phyloP scores from a whole-genome alignment of 2,797 vertebrate genomes.

The Margarornis squamiger region DNA sequence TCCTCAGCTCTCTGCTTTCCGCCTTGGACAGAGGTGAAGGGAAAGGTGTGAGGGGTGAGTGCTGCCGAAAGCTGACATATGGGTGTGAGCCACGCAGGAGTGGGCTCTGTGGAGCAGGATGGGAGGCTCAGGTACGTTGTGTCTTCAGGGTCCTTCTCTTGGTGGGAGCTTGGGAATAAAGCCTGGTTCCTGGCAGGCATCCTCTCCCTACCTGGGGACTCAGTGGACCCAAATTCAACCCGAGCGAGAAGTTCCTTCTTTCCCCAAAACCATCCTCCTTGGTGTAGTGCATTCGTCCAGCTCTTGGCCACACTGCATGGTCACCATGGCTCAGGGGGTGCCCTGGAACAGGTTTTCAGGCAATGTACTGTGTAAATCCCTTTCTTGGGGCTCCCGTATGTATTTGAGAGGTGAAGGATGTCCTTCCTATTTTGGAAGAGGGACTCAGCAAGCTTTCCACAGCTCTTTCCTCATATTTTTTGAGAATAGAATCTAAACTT shows the following conservation, averaged over 20 bases:
- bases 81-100: background rate
- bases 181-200: background rate
- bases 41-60: constrained; percentile 56
- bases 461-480: background rate
- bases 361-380: background rate
- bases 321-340: background rate
- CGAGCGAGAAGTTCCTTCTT: background rate
- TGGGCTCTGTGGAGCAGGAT: background rate
- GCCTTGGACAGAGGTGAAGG: constrained; percentile 46
- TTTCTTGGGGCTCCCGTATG: background rate
- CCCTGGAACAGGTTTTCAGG: background rate
- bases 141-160: background rate
- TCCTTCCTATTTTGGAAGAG: background rate
- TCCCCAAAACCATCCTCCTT: background rate
- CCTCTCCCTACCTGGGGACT: background rate
- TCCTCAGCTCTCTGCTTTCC: constrained; percentile 69
- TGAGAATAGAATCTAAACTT: background rate
- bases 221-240: background rate
- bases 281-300: background rate
- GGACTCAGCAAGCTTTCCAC: background rate
- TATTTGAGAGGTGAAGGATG: background rate
- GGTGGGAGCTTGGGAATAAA: background rate
- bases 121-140: background rate
- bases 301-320: background rate
- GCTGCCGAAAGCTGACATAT: background rate